Evolutionary conservation across 2,888 invertebrate species (phyloP).

Genomic region (Tridacna gigas): DNA sequence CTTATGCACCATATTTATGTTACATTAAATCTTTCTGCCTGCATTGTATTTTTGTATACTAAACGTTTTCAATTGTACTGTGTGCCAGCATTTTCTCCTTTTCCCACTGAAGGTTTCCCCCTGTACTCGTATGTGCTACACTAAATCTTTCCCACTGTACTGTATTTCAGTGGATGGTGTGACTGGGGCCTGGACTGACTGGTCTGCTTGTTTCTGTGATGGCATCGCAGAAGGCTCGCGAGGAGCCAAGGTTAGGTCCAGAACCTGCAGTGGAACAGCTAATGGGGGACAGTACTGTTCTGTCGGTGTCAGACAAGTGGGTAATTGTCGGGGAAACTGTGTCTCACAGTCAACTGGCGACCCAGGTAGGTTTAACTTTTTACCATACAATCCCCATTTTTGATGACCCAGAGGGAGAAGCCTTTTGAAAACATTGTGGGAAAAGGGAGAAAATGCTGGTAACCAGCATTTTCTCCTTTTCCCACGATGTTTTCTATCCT

Average conservation of each 20-base stretch:
- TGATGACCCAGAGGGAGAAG: neutral
- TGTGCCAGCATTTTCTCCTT: no score
- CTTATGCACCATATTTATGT: no score
- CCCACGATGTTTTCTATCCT: neutral
- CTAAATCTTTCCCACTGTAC: no score
- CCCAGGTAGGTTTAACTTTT: neutral
- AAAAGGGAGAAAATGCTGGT: neutral
- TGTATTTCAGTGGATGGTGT: slow-evolving; percentile 43
- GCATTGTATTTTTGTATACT: no score
- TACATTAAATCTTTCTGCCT: no score
- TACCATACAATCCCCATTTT: neutral
- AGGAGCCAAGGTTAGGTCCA: neutral
- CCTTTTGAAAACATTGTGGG: neutral
- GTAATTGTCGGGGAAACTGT: neutral
- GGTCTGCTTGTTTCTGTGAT: slow-evolving; percentile 52
- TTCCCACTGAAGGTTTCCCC: no score
- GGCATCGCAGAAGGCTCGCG: slow-evolving; percentile 19
- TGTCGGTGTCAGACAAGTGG: neutral
- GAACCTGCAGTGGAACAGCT: slow-evolving; percentile 5
- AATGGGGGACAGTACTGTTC: slow-evolving; percentile 11
- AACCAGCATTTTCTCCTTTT: neutral
- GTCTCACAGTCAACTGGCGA: neutral
- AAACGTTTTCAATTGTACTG: no score
- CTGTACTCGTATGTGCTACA: no score
- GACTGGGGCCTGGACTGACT: slow-evolving; percentile 29